Evolutionary conservation across 2,888 invertebrate genomes (phyloP), one percentile per base, ranked within the genome.

Genomic region (Ophion slaviceki): DNA sequence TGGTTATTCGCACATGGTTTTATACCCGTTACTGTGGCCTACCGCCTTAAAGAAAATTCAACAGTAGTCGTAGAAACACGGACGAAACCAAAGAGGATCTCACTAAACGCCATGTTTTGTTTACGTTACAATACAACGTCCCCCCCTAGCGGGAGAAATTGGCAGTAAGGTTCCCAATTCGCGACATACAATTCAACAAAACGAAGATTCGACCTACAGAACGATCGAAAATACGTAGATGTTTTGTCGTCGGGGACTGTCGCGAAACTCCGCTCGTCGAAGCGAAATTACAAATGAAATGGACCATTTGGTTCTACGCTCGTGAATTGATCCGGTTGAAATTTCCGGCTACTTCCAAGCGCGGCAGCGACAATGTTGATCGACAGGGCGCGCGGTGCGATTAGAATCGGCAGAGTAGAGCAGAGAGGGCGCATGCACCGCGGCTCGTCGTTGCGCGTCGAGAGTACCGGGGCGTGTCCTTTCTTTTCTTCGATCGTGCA

Each of bases 311-410:
- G 40, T 45, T 20, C 14, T 7, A 53, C 40, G 40, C 68, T 40
- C 45, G 32, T 4, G 4, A 32, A 32, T 68, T 24, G 45, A 40
- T 45, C 68, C 68, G 40, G 40, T 68, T 68, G 68, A 40, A 40
- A 40, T 40, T 68, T 47, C 71, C 8, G 45, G 47, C 64, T 68
- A 68, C 45, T 70, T 57, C 40, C 28, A 66, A 47, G 72, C 66
- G 24, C 40, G 71, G 20, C 17, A 61, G 64, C 75, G 87, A 86
- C 89, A 90, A 90, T 89, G 90, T 90, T 89, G 90, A 88, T 86
- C 89, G 88, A 86, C 87, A 88, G 90, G 88, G 89, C 86, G 85
- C 66, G 59, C 90, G 88, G 88, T 85, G 84, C 70, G 64, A 61
- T 70, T 77, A 80, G 82, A 66, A 80, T 72, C 70, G 71, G 32